These are phyloP conservation scores for Gallinago paraguaiae DNA, from an alignment of 2,113 vertebrate genomes.

Conservation along the genomic window DNA sequence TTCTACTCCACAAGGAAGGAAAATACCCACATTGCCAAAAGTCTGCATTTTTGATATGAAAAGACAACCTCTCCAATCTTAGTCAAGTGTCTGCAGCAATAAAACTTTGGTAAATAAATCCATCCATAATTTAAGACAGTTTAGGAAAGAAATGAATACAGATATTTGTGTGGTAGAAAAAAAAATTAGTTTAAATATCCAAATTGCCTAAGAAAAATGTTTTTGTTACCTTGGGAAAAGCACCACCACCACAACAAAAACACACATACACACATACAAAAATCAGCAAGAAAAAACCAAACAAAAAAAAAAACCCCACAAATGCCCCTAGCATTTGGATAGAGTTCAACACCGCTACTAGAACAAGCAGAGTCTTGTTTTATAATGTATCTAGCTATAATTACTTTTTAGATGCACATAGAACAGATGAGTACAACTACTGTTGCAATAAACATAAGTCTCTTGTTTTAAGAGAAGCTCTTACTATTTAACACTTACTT, in stretches of 20 bases:
- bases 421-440: background rate
- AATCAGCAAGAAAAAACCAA: background rate
- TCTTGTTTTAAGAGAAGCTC: background rate
- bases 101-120: background rate
- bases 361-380: constrained; percentile 7
- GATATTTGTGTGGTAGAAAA: background rate
- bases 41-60: background rate
- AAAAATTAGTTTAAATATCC: background rate
- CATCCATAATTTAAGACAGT: background rate
- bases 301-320: background rate
- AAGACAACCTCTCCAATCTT: background rate
- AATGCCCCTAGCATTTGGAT: background rate
- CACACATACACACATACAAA: background rate
- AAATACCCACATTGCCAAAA: background rate
- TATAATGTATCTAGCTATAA: background rate
- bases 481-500: background rate
- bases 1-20: background rate
- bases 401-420: background rate
- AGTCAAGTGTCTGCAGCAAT: background rate
- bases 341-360: background rate
- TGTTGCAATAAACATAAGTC: background rate
- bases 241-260: background rate
- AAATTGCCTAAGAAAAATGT: background rate
- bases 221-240: background rate
- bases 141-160: background rate